Evolutionary conservation across 2,113 vertebrate genomes (phyloP).

Genomic region (Sinocyclocheilus maitianheensis): DNA sequence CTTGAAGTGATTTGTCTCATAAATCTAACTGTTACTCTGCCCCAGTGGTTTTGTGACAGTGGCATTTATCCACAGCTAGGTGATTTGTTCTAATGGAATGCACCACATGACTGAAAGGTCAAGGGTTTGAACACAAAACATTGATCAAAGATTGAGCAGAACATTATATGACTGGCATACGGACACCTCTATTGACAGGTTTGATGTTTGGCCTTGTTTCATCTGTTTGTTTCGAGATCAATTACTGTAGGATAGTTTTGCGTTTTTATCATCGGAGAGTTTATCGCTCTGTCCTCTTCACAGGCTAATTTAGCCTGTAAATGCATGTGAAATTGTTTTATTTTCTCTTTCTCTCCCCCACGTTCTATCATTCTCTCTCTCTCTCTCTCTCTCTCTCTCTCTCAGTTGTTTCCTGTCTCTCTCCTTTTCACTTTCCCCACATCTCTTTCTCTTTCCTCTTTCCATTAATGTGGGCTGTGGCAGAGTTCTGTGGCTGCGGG

Average conservation of each 20-base stretch:
- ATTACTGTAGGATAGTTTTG: neutral
- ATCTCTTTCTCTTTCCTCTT: constrained; percentile 38
- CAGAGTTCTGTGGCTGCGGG: constrained; percentile 33
- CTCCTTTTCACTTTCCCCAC: constrained; percentile 10
- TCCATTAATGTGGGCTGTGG: constrained; percentile 45
- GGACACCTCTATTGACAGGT: neutral
- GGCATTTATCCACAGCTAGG: constrained; percentile 42
- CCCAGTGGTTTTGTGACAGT: constrained; percentile 31
- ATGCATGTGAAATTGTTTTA: neutral
- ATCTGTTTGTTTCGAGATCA: neutral
- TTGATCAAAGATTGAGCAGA: constrained; percentile 21
- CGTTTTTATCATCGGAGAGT: neutral
- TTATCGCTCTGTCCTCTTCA: neutral
- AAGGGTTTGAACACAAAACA: constrained; percentile 26
- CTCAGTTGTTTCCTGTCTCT: constrained; percentile 2
- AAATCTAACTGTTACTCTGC: constrained; percentile 26
- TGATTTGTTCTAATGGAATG: neutral
- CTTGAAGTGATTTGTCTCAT: neutral
- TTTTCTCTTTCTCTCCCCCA: neutral
- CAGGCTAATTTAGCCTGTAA: neutral
- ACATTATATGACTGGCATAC: neutral
- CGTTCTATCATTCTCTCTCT: neutral
- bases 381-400: constrained; percentile 8
- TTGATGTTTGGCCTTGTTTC: neutral
- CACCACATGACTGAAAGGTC: constrained; percentile 50